Evolutionary conservation across 2,888 invertebrate species (phyloP), one percentile per base, ranked within the genome.

Genomic region (Arge pagana): DNA sequence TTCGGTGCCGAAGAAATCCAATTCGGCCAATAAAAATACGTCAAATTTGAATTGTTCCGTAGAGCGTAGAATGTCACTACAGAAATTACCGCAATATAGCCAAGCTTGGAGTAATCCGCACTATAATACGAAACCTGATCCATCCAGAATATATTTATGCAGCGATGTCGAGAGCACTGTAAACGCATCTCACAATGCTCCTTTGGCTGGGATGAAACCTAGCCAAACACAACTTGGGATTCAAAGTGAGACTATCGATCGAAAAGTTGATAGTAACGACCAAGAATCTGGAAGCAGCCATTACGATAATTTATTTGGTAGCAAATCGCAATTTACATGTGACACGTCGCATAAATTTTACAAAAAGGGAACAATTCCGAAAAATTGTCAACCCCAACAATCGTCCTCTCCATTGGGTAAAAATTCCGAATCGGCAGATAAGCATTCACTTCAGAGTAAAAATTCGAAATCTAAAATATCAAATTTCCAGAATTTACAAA

Each of bases 1-100:
- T 50, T 28, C 50, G 30, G 21, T 21, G 42, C 5, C 62, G 50
- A 52, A 62, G 54, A 10, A 28, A 4, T 30, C 39, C 5, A 31
- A 8, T 31, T 58, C 58, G 0, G 57, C 57, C 13, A 51, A 57
- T 23, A 62, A 59, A 6, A 63, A 61, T 24, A 56, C 62, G 41
- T 51, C 59, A 7, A 62, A 58, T 18, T 48, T 62, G 5, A 58
- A 59, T 30, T 53, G 30, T 4, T 15, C 48, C 3, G 13, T 35
- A 13, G 15, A 26, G 7, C 37, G 21, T 7, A 52, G 48, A 13
- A 37, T 52, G 6, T 26, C 48, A 4, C n/a, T 26, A 2, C 11
- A 8, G n/a, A 52, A 52, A 30, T n/a, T 52, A 2, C 52, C 48
- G 13, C 45, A 36, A 11, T 51, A 45, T 35, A 31, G 36, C 19